These are phyloP conservation scores for Natator depressus DNA, from an alignment of 2,113 vertebrate genomes.

Conservation along the genomic window DNA sequence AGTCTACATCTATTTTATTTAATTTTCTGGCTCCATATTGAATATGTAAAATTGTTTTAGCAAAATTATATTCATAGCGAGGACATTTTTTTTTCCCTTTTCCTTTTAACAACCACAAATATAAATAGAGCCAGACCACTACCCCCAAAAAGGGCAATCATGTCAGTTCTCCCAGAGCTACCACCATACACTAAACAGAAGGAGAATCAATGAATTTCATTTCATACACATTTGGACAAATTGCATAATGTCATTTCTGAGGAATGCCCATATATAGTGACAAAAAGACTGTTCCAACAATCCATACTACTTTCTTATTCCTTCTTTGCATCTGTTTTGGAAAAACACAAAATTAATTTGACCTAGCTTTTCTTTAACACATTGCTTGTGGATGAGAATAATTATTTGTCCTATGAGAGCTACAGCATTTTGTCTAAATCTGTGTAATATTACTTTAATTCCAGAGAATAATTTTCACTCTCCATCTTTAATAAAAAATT, in stretches of 20 bases:
- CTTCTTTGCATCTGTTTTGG: not conserved
- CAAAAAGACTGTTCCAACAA: not conserved
- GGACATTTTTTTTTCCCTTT: accelerated
- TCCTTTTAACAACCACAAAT: not conserved
- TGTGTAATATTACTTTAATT: not conserved
- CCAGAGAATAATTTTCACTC: not conserved
- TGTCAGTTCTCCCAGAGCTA: not conserved
- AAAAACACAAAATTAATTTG: not conserved
- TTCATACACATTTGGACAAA: not conserved
- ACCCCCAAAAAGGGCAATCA: not conserved
- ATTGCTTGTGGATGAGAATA: not conserved
- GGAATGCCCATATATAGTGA: not conserved
- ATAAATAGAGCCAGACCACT: not conserved
- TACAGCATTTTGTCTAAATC: not conserved
- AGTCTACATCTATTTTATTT: not conserved
- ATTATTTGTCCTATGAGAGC: not conserved
- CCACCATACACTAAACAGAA: not conserved
- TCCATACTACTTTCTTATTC: not conserved
- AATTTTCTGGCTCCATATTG: not conserved
- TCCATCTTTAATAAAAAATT: not conserved
- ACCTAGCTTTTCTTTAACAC: not conserved
- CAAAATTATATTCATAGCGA: not conserved
- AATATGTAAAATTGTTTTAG: not conserved
- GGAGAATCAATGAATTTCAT: not conserved
- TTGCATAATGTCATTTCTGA: not conserved